These are phyloP conservation scores for Equus quagga DNA, from an alignment of 2,113 vertebrate genomes.

Conservation along the genomic window DNA sequence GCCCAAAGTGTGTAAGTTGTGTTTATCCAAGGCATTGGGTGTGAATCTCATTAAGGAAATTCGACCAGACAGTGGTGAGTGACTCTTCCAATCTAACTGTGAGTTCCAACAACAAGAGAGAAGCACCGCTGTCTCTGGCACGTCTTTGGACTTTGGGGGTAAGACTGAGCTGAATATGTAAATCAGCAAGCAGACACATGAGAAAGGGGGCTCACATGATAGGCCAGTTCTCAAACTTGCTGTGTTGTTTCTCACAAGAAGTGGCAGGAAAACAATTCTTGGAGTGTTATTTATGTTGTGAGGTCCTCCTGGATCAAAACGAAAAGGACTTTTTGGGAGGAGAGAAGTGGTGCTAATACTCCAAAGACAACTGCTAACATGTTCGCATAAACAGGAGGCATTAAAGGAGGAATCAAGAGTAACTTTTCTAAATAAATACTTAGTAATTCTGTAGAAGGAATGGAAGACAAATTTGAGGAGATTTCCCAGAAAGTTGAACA, in stretches of 20 bases:
- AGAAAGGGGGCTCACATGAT: not conserved
- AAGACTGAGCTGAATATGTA: accelerated
- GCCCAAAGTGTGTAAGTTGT: not conserved
- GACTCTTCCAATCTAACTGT: not conserved
- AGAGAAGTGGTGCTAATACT: not conserved
- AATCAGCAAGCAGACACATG: not conserved
- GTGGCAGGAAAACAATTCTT: not conserved
- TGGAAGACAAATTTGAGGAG: not conserved
- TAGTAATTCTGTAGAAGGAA: not conserved
- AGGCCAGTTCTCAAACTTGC: not conserved
- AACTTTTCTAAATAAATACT: not conserved
- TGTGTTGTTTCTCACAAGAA: not conserved
- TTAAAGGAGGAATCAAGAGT: not conserved
- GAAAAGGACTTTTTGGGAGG: not conserved
- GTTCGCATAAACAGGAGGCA: not conserved
- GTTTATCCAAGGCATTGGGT: not conserved
- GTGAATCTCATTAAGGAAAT: not conserved
- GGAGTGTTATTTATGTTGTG: too few species aligned
- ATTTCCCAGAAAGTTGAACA: not conserved
- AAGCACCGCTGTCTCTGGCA: accelerated
- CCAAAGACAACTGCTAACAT: not conserved
- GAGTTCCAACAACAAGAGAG: accelerated
- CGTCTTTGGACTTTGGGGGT: too few species aligned
- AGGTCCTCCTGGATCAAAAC: not conserved
- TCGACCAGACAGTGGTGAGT: too few species aligned